Conservation (phyloP, 2,888 invertebrate species). For the Ophion ellenae region DNA sequence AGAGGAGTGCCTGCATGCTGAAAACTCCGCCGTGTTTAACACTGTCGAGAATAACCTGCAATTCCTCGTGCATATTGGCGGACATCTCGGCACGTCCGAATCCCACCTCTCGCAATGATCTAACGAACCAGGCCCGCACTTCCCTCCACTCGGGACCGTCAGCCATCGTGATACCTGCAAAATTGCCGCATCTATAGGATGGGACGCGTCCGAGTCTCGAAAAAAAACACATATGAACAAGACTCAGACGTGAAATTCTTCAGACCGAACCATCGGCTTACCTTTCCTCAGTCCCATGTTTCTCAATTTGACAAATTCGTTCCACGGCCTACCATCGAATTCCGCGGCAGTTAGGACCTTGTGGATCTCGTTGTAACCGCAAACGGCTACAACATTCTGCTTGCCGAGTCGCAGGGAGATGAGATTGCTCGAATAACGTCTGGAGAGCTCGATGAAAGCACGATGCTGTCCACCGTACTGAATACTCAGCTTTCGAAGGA, state of each 20-base stretch:
- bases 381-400: slow-evolving; percentile 83
- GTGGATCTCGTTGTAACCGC: slow-evolving; percentile 85
- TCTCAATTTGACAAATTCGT: slow-evolving; percentile 87
- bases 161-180: slow-evolving; percentile 86
- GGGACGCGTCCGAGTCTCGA: too few species aligned
- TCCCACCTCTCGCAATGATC: slow-evolving; percentile 85
- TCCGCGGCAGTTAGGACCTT: slow-evolving; percentile 86
- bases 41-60: slow-evolving; percentile 82
- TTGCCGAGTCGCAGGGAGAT: slow-evolving; percentile 74
- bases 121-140: slow-evolving; percentile 85
- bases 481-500: slow-evolving; percentile 69
- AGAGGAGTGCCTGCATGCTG: slow-evolving; percentile 81
- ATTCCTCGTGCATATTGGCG: slow-evolving; percentile 85
- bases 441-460: slow-evolving; percentile 75
- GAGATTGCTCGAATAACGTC: slow-evolving; percentile 74
- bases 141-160: slow-evolving; percentile 86
- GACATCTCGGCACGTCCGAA: slow-evolving; percentile 86
- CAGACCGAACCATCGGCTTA: slow-evolving; percentile 64
- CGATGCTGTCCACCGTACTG: slow-evolving; percentile 75
- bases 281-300: slow-evolving; percentile 87
- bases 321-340: slow-evolving; percentile 88
- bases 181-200: neutral
- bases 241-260: too few species aligned
- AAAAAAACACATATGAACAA: neutral
- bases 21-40: slow-evolving; percentile 75